phyloP scores from a whole-genome alignment of 2,797 vertebrate genomes.

The Phoeniculus purpureus region DNA sequence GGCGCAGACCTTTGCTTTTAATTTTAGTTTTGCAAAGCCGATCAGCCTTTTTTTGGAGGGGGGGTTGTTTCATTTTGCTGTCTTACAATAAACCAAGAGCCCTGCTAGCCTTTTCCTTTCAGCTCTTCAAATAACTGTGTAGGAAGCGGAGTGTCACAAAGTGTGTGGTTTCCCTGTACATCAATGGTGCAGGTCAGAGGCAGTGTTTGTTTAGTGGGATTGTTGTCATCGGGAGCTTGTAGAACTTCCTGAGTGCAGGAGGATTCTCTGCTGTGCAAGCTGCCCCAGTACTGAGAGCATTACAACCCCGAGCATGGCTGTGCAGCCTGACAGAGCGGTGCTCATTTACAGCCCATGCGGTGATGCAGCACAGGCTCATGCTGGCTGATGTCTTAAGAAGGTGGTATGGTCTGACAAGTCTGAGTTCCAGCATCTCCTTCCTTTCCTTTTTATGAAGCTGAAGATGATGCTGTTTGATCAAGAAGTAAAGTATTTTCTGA shows the following conservation, averaged over 20 bases:
- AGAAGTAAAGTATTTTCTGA: background rate
- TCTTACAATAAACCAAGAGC: background rate
- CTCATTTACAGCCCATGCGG: background rate
- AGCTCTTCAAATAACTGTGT: slow-evolving; percentile 27
- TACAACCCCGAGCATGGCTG: background rate
- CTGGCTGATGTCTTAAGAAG: background rate
- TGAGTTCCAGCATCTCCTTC: background rate
- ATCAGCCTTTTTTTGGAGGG: background rate
- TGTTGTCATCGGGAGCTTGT: background rate
- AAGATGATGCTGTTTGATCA: background rate
- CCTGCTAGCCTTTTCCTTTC: background rate
- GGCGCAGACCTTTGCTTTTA: background rate
- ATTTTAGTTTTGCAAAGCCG: background rate
- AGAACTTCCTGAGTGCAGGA: background rate
- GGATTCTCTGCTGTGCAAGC: background rate
- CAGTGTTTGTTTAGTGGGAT: background rate
- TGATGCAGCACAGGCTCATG: background rate
- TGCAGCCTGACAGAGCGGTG: too few species aligned
- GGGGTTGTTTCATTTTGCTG: background rate
- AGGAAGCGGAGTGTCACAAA: slow-evolving; percentile 28
- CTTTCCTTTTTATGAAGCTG: background rate
- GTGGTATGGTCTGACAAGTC: background rate
- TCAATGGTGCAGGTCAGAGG: background rate
- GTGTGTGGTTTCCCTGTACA: background rate
- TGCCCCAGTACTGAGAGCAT: background rate